These are phyloP conservation scores for Planiliza haematocheilus DNA, from an alignment of 2,113 vertebrate genomes.

Conservation along the genomic window DNA sequence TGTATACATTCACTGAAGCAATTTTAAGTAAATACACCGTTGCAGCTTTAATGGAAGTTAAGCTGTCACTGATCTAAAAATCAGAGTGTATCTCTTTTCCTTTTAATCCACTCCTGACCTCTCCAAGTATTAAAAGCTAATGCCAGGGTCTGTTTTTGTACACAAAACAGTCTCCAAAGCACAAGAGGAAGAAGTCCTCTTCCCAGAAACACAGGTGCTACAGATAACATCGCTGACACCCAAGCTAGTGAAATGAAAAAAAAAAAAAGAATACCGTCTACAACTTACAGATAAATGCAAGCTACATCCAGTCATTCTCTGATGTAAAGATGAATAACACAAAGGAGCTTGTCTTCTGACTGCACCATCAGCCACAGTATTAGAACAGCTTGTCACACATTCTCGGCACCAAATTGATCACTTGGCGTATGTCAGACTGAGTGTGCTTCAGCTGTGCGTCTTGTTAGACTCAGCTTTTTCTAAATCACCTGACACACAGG, in stretches of 20 bases:
- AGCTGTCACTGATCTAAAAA: no score
- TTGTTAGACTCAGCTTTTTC: constrained; percentile 9
- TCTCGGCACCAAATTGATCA: constrained; percentile 8
- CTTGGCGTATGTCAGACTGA: neutral
- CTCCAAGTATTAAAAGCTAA: no score
- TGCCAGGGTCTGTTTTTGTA: no score
- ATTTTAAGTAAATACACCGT: no score
- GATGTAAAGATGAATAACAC: neutral
- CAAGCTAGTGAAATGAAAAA: no score
- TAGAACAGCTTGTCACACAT: constrained; percentile 7
- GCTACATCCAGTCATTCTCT: neutral
- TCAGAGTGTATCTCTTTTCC: no score
- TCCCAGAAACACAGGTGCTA: neutral
- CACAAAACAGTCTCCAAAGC: neutral
- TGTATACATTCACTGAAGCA: no score
- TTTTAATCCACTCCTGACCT: no score
- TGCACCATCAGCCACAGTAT: constrained; percentile 1
- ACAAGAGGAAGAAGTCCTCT: neutral
- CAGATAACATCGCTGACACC: neutral
- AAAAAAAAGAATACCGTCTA: constrained; percentile 8
- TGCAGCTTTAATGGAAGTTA: no score
- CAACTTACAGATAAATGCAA: constrained; percentile 3
- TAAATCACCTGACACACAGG: constrained; percentile 18
- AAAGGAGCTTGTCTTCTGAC: constrained; percentile 11
- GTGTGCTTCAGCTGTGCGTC: neutral